Evolutionary conservation across 2,888 invertebrate genomes (phyloP).

Genomic region (Ophonus ardosiacus): DNA sequence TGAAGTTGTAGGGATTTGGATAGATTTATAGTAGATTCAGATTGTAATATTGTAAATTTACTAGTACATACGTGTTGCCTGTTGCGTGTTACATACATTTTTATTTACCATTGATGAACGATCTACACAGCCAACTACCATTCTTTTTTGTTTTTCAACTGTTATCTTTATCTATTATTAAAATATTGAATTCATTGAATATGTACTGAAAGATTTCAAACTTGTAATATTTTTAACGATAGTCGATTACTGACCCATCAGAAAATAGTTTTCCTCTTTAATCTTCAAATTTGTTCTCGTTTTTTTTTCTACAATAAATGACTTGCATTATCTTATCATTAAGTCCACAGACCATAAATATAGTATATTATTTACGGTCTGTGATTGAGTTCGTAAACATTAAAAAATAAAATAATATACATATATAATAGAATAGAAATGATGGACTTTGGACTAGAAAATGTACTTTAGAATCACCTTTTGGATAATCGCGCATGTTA

Average conservation of each 20-base stretch:
- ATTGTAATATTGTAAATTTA: no score
- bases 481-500: conserved; percentile 26
- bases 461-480: conserved; percentile 61
- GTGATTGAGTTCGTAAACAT: not conserved
- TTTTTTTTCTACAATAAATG: not conserved
- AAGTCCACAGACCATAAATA: no score
- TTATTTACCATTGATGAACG: no score
- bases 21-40: no score
- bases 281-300: no score
- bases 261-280: no score
- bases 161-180: conserved; percentile 7
- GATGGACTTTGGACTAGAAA: conserved; percentile 65
- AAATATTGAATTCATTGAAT: not conserved
- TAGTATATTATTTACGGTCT: no score
- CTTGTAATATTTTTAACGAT: no score
- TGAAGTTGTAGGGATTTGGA: conserved; percentile 3
- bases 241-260: no score
- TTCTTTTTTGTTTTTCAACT: conserved; percentile 2
- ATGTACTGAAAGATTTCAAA: not conserved
- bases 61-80: no score
- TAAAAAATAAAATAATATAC: not conserved
- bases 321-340: conserved; percentile 32
- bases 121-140: no score
- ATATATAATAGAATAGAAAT: not conserved
- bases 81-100: no score